Conservation (phyloP, 2,113 vertebrate species). For the Urocolius indicus region DNA sequence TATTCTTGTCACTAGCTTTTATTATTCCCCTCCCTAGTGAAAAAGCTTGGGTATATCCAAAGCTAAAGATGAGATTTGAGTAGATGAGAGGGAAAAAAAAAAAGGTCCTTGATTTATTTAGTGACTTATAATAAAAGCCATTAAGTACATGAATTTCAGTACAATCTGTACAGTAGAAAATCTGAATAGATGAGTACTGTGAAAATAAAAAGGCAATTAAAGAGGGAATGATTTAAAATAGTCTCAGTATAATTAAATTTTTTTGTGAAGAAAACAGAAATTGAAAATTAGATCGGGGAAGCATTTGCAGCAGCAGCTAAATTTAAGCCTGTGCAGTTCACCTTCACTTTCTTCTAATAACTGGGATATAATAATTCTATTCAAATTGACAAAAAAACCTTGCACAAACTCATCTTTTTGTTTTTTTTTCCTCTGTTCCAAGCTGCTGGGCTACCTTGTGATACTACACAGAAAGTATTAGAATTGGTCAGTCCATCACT, state of each 20-base stretch:
- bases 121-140: neutral
- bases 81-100: neutral
- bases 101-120: neutral
- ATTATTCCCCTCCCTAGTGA: neutral
- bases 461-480: neutral
- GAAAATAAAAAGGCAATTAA: conserved; percentile 25
- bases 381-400: neutral
- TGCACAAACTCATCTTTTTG: neutral
- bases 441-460: neutral
- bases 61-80: neutral
- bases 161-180: neutral
- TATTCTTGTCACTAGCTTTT: neutral
- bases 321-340: neutral
- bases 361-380: neutral
- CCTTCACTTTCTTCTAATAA: neutral
- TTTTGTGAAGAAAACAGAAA: neutral
- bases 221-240: conserved; percentile 2
- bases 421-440: accelerated
- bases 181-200: neutral
- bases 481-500: accelerated
- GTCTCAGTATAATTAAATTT: neutral
- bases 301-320: neutral
- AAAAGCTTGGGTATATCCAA: neutral
- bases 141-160: neutral
- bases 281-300: conserved; percentile 3